Evolutionary conservation across 2,888 invertebrate genomes (phyloP).

Genomic region (Philereme vetulata): DNA sequence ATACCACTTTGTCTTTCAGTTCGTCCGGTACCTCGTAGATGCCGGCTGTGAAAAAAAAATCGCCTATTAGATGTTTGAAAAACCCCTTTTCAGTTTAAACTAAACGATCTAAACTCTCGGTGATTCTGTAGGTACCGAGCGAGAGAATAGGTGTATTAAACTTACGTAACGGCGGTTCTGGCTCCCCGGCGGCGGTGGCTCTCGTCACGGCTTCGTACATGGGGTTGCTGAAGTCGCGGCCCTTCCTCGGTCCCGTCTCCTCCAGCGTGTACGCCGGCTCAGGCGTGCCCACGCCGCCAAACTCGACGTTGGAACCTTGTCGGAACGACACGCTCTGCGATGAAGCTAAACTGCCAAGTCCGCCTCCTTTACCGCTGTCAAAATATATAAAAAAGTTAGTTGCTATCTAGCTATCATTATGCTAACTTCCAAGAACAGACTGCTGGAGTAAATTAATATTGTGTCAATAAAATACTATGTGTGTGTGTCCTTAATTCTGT

Average conservation of each 20-base stretch:
- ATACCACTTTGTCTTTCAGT: conserved; percentile 86
- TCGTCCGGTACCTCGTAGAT: conserved; percentile 93
- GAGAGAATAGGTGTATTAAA: conserved; percentile 23
- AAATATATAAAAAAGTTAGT: neutral
- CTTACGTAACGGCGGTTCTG: conserved; percentile 66
- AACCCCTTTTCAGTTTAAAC: neutral
- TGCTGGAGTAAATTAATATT: neutral
- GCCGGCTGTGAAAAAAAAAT: conserved; percentile 72
- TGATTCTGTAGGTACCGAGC: no score
- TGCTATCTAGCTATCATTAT: no score
- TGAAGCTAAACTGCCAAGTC: conserved; percentile 90
- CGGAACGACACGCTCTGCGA: conserved; percentile 96
- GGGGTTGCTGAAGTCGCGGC: conserved; percentile 97
- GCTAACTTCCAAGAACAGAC: no score
- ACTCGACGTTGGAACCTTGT: conserved; percentile 96
- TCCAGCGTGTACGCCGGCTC: conserved; percentile 92
- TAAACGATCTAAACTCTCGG: no score
- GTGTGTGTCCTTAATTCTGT: no score
- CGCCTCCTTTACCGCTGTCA: conserved; percentile 90
- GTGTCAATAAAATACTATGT: no score
- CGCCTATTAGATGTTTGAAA: no score
- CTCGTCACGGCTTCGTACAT: conserved; percentile 97
- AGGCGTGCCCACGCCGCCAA: conserved; percentile 80
- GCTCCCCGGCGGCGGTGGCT: conserved; percentile 72
- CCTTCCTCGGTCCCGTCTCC: conserved; percentile 86